Evolutionary conservation across 2,113 vertebrate genomes (phyloP).

Genomic region (Aspidoscelis tigris): DNA sequence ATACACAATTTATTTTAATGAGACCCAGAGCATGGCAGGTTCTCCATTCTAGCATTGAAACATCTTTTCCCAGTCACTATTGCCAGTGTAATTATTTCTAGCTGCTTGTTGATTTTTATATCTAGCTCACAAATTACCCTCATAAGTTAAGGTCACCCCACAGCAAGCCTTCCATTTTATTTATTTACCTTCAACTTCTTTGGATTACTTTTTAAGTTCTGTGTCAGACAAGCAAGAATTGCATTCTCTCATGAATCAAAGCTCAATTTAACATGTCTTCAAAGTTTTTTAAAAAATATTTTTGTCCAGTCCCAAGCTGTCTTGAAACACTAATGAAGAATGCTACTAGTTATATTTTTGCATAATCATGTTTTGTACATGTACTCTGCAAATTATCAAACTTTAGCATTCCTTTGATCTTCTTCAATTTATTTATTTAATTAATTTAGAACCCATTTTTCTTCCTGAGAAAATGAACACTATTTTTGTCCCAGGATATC

Average conservation of each 20-base stretch:
- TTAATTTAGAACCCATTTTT: no score
- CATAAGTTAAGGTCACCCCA: background rate
- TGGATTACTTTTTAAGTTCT: background rate
- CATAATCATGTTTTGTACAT: background rate
- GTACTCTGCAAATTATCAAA: background rate
- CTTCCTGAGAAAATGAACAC: background rate
- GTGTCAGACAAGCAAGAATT: background rate
- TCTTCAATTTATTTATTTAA: background rate
- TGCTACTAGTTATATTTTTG: background rate
- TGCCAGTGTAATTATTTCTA: background rate
- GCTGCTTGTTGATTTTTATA: background rate
- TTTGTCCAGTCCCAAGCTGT: background rate
- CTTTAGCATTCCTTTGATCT: background rate
- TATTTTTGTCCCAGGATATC: background rate
- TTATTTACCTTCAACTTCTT: background rate
- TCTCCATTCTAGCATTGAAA: background rate
- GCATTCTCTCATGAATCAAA: background rate
- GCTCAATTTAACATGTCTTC: background rate
- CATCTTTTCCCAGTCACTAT: background rate
- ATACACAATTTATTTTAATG: slow-evolving; percentile 3
- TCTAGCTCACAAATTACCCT: background rate
- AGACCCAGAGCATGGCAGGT: background rate
- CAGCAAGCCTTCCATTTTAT: background rate
- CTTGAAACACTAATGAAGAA: background rate
- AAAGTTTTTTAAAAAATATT: background rate